phyloP scores from a whole-genome alignment of 2,888 invertebrate species.

The Leptopilina syphax region DNA sequence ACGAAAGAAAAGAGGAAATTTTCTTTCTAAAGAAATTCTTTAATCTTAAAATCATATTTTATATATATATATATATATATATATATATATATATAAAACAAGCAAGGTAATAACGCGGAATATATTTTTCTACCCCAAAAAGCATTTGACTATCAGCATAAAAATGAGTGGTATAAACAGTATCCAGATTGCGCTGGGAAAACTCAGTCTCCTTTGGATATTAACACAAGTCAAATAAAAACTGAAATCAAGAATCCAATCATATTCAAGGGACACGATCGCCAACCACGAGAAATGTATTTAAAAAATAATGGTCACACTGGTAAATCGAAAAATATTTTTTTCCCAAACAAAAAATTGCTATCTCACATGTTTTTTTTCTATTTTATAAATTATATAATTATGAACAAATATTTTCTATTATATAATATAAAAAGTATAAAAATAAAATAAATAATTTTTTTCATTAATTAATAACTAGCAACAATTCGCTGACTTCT shows the following conservation, averaged over 20 bases:
- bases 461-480: too few species aligned
- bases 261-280: not conserved
- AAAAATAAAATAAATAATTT: too few species aligned
- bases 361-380: not conserved
- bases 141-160: constrained; percentile 7
- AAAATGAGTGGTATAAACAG: not conserved
- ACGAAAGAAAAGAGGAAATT: too few species aligned
- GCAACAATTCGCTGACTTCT: too few species aligned
- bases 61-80: not conserved
- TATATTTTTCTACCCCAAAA: not conserved
- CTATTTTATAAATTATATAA: not conserved
- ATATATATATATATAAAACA: not conserved
- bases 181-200: constrained; percentile 20
- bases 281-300: not conserved
- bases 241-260: constrained; percentile 12
- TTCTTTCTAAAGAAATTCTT: not conserved
- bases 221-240: not conserved
- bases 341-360: not conserved
- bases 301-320: constrained; percentile 3
- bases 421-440: too few species aligned
- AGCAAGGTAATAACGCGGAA: not conserved
- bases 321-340: constrained; percentile 1
- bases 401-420: too few species aligned
- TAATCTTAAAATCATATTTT: constrained; percentile 29
- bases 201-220: constrained; percentile 25